Conservation (phyloP, 2,888 invertebrate genomes). For the Acronicta psi region DNA sequence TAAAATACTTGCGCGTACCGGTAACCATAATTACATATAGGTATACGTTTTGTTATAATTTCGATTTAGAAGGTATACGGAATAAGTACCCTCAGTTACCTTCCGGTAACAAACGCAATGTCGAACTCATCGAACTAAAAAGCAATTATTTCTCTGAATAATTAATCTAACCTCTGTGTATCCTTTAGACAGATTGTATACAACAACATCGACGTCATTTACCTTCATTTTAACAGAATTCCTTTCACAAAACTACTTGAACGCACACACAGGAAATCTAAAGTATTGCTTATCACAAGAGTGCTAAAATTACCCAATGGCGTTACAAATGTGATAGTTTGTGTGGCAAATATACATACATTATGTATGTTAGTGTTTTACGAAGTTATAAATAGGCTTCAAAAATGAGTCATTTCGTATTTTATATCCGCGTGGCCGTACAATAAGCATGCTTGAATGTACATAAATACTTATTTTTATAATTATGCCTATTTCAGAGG, state of each 20-base stretch:
- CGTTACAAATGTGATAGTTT: conserved; percentile 29
- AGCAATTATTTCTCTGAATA: no score
- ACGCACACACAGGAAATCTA: conserved; percentile 14
- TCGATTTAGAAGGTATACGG: no score
- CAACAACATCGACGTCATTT: conserved; percentile 24
- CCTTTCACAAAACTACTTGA: conserved; percentile 12
- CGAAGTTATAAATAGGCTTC: conserved; percentile 47
- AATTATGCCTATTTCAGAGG: conserved; percentile 91
- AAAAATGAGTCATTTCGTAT: conserved; percentile 47
- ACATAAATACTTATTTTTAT: conserved; percentile 38
- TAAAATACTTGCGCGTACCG: no score
- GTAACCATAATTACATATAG: no score
- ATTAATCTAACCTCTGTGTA: background rate
- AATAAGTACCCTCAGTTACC: no score
- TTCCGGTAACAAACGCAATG: no score
- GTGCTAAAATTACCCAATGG: conserved; percentile 29
- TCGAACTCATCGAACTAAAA: no score
- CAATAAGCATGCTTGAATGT: conserved; percentile 49
- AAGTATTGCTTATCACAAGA: conserved; percentile 33
- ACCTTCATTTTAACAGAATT: conserved; percentile 14
- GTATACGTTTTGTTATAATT: no score
- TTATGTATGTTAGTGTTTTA: conserved; percentile 18
- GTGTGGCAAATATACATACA: conserved; percentile 15
- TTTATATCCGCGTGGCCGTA: conserved; percentile 41
- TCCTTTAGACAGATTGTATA: conserved; percentile 7